Base-by-base conservation (phyloP, 1,140 invertebrate genomes). In the Heliconius himera region DNA sequence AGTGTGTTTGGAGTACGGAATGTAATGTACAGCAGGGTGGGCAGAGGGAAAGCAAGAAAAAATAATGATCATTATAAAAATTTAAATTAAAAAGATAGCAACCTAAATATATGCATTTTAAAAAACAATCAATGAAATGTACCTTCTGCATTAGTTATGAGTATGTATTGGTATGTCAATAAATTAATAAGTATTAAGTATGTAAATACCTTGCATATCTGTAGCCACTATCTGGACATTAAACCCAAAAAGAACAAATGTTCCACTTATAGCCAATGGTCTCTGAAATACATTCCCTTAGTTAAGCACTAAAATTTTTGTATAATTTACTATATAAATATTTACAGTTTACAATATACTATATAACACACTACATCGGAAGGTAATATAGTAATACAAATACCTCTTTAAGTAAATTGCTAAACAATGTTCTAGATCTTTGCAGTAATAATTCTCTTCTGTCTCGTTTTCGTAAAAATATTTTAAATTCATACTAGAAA, bases 211-310 rank as follows among this genome's bases (percentile, higher is more conserved):
- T 87, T 85, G 88, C 85, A 93, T 91, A 85, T 94, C 93, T 13
- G 91, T 90, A 66, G 91, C 91, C 8, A 93, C 88, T 56, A 94
- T 76, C 88, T 94, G 93, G n/a, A 93, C 91, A 78, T 94, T 92
- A 80, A 83, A 93, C 74, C 93, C 93, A 84, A 84, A 94, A 29
- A 92, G 73, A 20, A 91, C 87, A 81, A 87, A 89, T 1, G 85
- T 90, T 51, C 91, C 93, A 81, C 93, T 93, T 74, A 94, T 92
- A 78, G 87, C 85, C 36, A 93, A 82, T 36, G 90, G 89, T 82
- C 88, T 90, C 92, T 94, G 84, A 26, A 91, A 74, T 20, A 18
- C 18, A 51, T 51, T 20, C 1, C 49, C 16, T 20, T 20, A 20
- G 49, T 51, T 51, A 51, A 51, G 16, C 16, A 51, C 16, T 2